Evolutionary conservation across 2,113 vertebrate species (phyloP), one percentile per base, ranked within the genome.

Genomic region (Channa maculata): DNA sequence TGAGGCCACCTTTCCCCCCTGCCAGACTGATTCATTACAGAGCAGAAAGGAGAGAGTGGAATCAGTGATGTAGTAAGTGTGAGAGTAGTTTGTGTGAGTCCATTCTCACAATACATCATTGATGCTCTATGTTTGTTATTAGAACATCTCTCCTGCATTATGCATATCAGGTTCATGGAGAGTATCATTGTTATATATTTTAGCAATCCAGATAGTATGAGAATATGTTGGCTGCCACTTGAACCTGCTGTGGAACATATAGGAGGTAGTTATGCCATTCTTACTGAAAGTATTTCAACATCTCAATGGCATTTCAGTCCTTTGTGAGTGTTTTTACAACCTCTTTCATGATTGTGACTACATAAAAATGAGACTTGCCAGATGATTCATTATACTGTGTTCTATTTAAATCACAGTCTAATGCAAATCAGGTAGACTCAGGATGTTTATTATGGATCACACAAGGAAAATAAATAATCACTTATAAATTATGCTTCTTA

Each of bases 1-100:
- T 85, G 86, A 89, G 75, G 77, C 81, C 66, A 62, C 51, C 65
- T 57, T 77, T 65, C 48, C 9, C 52, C 66, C 13, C 24, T 44
- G 61, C 72, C 65, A 86, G 83, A 88, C 83, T 77, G 67, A 85
- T 86, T 90, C 85, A 89, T 88, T 89, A 86, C 83, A 41, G 80
- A 70, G 70, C 79, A 76, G 65, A 82, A 77, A 84, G 68, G 48
- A 84, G 63, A 69, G 41, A 33, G 65, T 61, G 65, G 65, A 79
- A 65, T 76, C 69, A 55, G 74, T 71, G 66, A 75, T 65, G 71
- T 10, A 85, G 65, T 66, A 75, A 73, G 83, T 86, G 82, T 79
- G 70, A 83, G 70, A 74, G 65, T 53, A 63, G 58, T 84, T 71
- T 74, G 58, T 77, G 8, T 13, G n/a, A 81, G 77, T 79, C 77